phyloP scores from a whole-genome alignment of 2,888 invertebrate species.

The Acanthosoma haemorrhoidale region DNA sequence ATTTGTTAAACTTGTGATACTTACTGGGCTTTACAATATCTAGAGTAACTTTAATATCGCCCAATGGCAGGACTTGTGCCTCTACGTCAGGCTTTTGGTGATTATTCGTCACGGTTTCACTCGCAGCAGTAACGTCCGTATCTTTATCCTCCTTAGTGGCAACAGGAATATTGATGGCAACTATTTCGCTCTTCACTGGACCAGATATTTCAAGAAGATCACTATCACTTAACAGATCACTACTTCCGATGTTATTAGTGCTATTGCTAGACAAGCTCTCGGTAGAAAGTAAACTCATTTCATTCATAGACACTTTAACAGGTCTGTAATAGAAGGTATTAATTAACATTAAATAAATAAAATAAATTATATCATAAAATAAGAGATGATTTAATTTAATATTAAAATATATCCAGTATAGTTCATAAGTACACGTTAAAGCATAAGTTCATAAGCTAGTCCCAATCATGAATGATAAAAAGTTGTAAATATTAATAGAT shows the following conservation, averaged over 20 bases:
- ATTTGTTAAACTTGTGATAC: neutral
- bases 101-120: neutral
- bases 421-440: too few relatives aligned
- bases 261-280: neutral
- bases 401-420: too few relatives aligned
- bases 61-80: constrained; percentile 52
- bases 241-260: neutral
- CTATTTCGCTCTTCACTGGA: neutral
- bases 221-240: constrained; percentile 4
- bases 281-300: neutral
- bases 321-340: constrained; percentile 17
- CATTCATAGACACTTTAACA: constrained; percentile 20
- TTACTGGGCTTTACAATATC: constrained; percentile 69
- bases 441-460: too few relatives aligned
- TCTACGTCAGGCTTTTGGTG: constrained; percentile 40
- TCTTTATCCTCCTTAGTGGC: neutral
- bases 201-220: constrained; percentile 15
- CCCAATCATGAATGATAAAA: too few relatives aligned
- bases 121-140: neutral
- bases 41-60: constrained; percentile 68
- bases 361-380: too few relatives aligned
- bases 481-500: too few relatives aligned
- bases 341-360: too few relatives aligned
- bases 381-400: too few relatives aligned
- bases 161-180: neutral